Base-by-base conservation (phyloP, 1,140 invertebrate species). In the Penaeus japonicus region DNA sequence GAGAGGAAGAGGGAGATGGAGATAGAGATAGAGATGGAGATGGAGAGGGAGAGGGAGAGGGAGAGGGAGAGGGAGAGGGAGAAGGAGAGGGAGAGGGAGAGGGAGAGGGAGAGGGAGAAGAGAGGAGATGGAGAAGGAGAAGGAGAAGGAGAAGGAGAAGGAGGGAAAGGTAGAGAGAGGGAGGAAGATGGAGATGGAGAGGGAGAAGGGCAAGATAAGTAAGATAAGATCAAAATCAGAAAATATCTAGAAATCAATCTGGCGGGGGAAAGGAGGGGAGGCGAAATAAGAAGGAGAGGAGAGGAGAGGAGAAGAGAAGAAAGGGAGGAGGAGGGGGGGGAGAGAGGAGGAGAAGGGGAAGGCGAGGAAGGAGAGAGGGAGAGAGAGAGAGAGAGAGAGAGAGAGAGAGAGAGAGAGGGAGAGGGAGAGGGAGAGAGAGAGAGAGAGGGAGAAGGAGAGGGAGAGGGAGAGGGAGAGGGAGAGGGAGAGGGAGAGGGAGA, bases 341-440 rank as follows among this genome's bases (percentile, higher is more conserved):
- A 77, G 75, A 77, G 75, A 77, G 75, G 35, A 32, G 35, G 75
- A 77, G 75, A 77, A 32, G 35, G 75, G 35, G 75, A 77, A 32
- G 35, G 75, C n/a, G 32, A 77, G 32, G 75, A 32, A 32, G 32
- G 32, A 32, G 75, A 77, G 32, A 32, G n/a, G 32, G 75, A 32
- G n/a, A 32, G 75, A 32, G 75, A 32, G 32, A 32, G 75, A 77
- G n/a, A 32, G 57, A n/a, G 15, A n/a, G n/a, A n/a, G n/a, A 17
- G 57, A 17, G 57, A 17, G 57, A 17, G 75, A 27, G 75, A 27
- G 75, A 27, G 75, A 27, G 32, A 27, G 73, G 15, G 27, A 77
- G n/a, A 77, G n/a, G 20, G 32, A 77, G 18, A 30, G 57, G n/a
- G 57, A 59, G 57, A 59, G n/a, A 77, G 35, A 20, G 20, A 77